These are phyloP conservation scores for Nebria salina DNA, from an alignment of 2,888 invertebrate genomes.

Conservation along the genomic window DNA sequence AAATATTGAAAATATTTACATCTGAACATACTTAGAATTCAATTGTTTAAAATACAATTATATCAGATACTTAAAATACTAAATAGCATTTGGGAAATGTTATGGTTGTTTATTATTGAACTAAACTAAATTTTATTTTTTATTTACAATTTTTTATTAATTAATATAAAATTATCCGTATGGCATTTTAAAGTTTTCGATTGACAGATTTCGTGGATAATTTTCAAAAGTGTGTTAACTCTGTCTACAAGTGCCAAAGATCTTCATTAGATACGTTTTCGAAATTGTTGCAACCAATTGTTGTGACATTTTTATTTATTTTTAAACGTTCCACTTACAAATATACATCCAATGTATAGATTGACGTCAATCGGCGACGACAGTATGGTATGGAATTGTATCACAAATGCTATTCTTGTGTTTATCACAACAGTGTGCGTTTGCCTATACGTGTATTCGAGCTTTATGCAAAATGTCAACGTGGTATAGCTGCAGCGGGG, in stretches of 20 bases:
- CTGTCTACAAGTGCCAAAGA: not conserved
- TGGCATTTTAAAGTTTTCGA: too few species aligned
- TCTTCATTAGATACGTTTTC: not conserved
- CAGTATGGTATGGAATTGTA: conserved; percentile 39
- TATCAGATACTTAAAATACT: too few species aligned
- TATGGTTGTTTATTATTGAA: too few species aligned
- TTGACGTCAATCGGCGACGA: conserved; percentile 31
- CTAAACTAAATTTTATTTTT: too few species aligned
- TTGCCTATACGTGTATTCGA: not conserved
- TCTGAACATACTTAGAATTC: too few species aligned
- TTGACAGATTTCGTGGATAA: not conserved
- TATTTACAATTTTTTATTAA: too few species aligned
- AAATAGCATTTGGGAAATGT: too few species aligned
- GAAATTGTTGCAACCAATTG: not conserved
- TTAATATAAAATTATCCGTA: too few species aligned
- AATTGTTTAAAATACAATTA: too few species aligned
- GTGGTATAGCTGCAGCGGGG: not conserved
- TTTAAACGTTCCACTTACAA: conserved; percentile 40
- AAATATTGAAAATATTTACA: too few species aligned
- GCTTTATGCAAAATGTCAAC: not conserved
- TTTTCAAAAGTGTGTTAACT: not conserved
- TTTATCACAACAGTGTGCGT: conserved; percentile 8
- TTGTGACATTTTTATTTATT: conserved; percentile 31
- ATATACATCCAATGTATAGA: conserved; percentile 25
- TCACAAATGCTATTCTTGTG: conserved; percentile 39